Evolutionary conservation across 2,888 invertebrate genomes (phyloP), one percentile per base, ranked within the genome.

Genomic region (Oithona nana): DNA sequence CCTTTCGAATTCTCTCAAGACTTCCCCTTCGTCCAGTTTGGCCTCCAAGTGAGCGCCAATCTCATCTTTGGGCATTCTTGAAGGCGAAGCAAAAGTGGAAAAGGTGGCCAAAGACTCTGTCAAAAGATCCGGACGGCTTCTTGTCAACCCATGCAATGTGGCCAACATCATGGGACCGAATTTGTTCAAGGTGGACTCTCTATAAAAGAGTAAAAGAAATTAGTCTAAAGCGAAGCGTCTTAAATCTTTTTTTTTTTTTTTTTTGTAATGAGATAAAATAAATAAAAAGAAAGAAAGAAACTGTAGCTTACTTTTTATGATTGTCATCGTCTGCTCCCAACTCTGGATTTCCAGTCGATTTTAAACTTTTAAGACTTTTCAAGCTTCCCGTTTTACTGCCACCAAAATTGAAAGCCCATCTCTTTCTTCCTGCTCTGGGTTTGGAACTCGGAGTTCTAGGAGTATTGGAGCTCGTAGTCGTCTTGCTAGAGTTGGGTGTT

Each of bases 1-100:
- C 51, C 71, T 69, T 63, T 75, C 74, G 69, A 73, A 75, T 64
- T 75, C 74, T 29, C 69, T 52, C 26, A 69, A 68, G 8, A 70
- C 67, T 28, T 68, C 66, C 6, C 82, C 79, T 70, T 85, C 85
- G 0, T 80, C 79, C 71, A 87, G 77, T 72, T 81, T 82, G 67
- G 78, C 77, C 70, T 82, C 81, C 66, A 83, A 74, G 66, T 81
- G 73, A 16, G 62, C 56, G 13, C 62, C 62, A 39, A 62, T 62
- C 16, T 52, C 52, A 16, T 62, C 56, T 48, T 62, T 62, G 13
- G 54, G 54, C 48, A 62, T 62, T 56, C 50, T 55, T 24, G 62
- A 56, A 1, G 62, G 62, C 8, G 24, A 29, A 1, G 52, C n/a
- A 28, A 60, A 48, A 13, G 24, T 28, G 13, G 24, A 24, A 28